phyloP scores from a whole-genome alignment of 2,797 vertebrate species.

The Dryobates pubescens region DNA sequence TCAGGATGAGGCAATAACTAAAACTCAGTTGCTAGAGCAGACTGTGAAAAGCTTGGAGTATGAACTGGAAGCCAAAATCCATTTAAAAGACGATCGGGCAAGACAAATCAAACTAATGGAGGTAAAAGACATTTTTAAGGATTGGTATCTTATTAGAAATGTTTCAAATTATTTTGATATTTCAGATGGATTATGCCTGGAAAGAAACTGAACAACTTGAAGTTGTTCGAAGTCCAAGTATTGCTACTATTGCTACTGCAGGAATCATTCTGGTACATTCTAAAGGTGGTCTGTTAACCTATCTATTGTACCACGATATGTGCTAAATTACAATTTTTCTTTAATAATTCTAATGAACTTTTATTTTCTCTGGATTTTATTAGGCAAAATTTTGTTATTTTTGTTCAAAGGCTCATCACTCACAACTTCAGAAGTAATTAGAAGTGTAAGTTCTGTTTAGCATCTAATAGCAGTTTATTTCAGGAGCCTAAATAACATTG shows the following conservation, averaged over 20 bases:
- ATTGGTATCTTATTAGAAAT: background rate
- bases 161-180: background rate
- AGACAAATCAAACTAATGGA: conserved; percentile 90
- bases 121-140: conserved; percentile 74
- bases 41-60: conserved; percentile 87
- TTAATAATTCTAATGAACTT: background rate
- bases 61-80: conserved; percentile 83
- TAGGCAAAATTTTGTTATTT: background rate
- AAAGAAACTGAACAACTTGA: background rate
- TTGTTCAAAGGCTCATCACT: background rate
- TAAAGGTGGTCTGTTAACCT: background rate
- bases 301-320: background rate
- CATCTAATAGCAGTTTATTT: background rate
- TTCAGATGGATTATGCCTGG: background rate
- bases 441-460: background rate
- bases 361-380: background rate
- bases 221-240: background rate
- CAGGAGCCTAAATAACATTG: background rate
- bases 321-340: background rate
- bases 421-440: background rate
- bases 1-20: conserved; percentile 85
- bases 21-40: conserved; percentile 83
- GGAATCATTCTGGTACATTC: background rate
- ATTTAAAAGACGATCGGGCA: conserved; percentile 85
- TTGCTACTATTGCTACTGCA: background rate